Evolutionary conservation across 2,113 vertebrate species (phyloP).

Genomic region (Mirza zaza): DNA sequence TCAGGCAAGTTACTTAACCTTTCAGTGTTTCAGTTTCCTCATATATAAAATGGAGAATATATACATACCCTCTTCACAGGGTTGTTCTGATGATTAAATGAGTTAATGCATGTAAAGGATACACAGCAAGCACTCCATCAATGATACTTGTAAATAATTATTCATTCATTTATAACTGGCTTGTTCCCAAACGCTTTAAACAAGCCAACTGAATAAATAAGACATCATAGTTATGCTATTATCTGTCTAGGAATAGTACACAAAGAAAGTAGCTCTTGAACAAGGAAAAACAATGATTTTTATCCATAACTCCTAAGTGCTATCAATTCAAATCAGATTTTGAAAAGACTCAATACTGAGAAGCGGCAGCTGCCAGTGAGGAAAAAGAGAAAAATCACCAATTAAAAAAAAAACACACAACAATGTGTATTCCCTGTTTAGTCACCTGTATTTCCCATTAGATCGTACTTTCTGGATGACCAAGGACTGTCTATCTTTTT

Average conservation of each 20-base stretch:
- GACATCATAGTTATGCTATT: constrained; percentile 23
- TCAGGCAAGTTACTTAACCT: background rate
- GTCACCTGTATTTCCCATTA: background rate
- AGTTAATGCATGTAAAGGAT: constrained; percentile 8
- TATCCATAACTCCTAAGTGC: constrained; percentile 17
- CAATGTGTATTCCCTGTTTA: background rate
- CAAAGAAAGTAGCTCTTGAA: background rate
- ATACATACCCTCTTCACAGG: background rate
- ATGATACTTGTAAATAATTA: constrained; percentile 36
- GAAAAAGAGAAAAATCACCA: background rate
- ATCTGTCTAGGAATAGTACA: constrained; percentile 31
- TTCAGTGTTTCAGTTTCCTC: background rate
- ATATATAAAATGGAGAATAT: background rate
- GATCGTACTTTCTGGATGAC: background rate
- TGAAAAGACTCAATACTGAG: background rate
- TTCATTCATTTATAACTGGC: constrained; percentile 41
- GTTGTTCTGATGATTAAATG: constrained; percentile 21
- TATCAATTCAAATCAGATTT: constrained; percentile 22
- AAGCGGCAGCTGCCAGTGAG: background rate
- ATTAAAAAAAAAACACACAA: background rate
- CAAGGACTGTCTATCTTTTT: background rate
- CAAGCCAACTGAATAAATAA: constrained; percentile 50
- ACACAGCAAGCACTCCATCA: background rate
- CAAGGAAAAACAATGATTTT: background rate
- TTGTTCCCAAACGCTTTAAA: constrained; percentile 57